Evolutionary conservation across 2,113 vertebrate genomes (phyloP), one percentile per base, ranked within the genome.

Genomic region (Scomber colias): DNA sequence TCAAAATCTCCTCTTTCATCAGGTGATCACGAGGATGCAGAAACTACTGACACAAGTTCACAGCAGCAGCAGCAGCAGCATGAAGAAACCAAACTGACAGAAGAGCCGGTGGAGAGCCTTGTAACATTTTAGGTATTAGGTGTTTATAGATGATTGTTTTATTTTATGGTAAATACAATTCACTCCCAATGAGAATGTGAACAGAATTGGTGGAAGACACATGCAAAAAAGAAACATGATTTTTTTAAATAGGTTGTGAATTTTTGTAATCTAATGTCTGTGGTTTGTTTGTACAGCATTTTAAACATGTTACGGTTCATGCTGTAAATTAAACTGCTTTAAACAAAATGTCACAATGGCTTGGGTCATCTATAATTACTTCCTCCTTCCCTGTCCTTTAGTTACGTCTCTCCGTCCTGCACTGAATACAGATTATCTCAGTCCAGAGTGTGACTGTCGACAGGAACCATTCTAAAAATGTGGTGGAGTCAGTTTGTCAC

Each of bases 11-110:
- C 0, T 46, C 21, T 53, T 51, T 51, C 19, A 40, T 30, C 11
- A 93, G 93, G 78, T 21, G 92, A 92, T 54, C 86, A 87, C 0
- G 90, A 92, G 14, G 90, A 92, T 3, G 11, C 14, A 21, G 92
- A 87, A 44, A 49, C 46, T 0, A 44, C 61, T 12, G 87, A 85
- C 21, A 46, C 40, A 0, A 70, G 71, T 40, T 24, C 64, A 0
- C 81, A 87, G 57, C 90, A 74, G 78, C 88, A 70, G 60, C 21
- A 21, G 21, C 24, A 27, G 24, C 24, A 27, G 24, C 24, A 27
- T 27, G 89, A 87, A 3, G 81, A 92, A 0, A 78, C 50, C 0
- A 31, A 0, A 4, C 83, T 65, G 21, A 74, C 2, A 7, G 89
- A 93, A 71, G 90, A 91, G 71, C 54, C 71, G 0, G 82, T 3